A percentile compares a stretch with the other conserved stretches of the same genome.
These are phyloP conservation scores for Rhabditoides inermis DNA, from an alignment of 2,888 invertebrate species.

Conservation along the genomic window DNA sequence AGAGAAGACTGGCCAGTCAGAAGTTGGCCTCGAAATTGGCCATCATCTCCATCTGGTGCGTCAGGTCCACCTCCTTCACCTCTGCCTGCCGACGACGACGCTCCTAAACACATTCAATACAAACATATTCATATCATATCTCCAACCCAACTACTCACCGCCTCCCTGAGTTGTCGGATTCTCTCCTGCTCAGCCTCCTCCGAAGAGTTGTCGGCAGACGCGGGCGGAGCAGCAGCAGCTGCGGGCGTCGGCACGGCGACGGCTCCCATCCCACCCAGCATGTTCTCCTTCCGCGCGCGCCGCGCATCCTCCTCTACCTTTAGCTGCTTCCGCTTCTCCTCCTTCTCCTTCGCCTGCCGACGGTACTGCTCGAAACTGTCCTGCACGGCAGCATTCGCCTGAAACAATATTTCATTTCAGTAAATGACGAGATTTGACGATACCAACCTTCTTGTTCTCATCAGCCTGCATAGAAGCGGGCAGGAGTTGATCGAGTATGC, in stretches of 20 bases:
- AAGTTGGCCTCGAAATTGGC: constrained; percentile 54
- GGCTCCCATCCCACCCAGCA: constrained; percentile 6
- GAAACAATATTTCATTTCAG: too few species aligned
- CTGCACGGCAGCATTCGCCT: constrained; percentile 1
- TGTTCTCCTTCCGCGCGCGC: constrained; percentile 4
- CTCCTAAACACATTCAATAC: constrained; percentile 15
- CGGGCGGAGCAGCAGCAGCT: neutral
- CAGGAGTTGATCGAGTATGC: constrained; percentile 42
- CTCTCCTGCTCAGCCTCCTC: neutral
- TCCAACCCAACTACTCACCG: too few species aligned
- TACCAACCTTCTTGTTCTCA: too few species aligned
- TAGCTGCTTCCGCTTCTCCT: constrained; percentile 22
- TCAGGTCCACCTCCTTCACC: constrained; percentile 54
- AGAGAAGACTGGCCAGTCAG: too few species aligned
- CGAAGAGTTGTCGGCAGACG: neutral
- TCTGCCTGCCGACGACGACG: constrained; percentile 30
- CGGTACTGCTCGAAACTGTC: constrained; percentile 23
- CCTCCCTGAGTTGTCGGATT: too few species aligned
- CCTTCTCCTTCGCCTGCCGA: constrained; percentile 25
- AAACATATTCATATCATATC: too few species aligned
- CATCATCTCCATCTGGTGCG: constrained; percentile 57
- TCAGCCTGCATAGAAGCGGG: too few species aligned
- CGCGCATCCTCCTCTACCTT: constrained; percentile 19
- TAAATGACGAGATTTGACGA: too few species aligned
- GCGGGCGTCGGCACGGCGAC: constrained; percentile 2